Evolutionary conservation across 2,113 vertebrate genomes (phyloP).

Genomic region (Rhinolophus sinicus): DNA sequence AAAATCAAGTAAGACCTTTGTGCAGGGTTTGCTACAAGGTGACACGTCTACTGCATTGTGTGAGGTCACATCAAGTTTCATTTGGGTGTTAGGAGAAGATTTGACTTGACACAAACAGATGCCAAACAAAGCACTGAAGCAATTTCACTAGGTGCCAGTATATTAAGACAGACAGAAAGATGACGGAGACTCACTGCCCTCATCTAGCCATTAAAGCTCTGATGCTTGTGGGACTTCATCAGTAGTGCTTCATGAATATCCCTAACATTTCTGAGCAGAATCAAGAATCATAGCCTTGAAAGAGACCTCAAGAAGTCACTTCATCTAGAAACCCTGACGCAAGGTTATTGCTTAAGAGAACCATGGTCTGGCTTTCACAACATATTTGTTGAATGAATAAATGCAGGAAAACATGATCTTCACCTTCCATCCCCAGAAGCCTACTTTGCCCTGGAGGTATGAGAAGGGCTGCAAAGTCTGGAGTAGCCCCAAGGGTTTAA

Average conservation of each 20-base stretch:
- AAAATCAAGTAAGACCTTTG: slow-evolving; percentile 60
- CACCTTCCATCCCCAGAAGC: slow-evolving; percentile 24
- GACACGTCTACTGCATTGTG: slow-evolving; percentile 69
- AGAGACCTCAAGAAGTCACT: background rate
- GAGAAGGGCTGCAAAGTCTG: background rate
- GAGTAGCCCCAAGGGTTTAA: background rate
- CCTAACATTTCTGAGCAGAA: slow-evolving; percentile 25
- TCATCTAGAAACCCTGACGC: background rate
- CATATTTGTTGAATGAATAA: slow-evolving; percentile 54
- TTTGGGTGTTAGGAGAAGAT: slow-evolving; percentile 70
- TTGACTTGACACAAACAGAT: slow-evolving; percentile 80
- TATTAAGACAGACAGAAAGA: slow-evolving; percentile 6
- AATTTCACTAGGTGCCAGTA: background rate
- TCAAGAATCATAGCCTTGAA: slow-evolving; percentile 20
- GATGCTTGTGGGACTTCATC: background rate
- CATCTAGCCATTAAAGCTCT: background rate
- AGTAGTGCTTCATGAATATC: slow-evolving; percentile 19
- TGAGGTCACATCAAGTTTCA: slow-evolving; percentile 76
- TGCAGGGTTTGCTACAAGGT: slow-evolving; percentile 77
- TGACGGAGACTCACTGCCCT: accelerated
- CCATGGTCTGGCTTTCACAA: slow-evolving; percentile 26
- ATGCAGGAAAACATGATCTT: slow-evolving; percentile 27
- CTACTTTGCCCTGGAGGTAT: background rate
- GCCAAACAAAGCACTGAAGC: slow-evolving; percentile 66
- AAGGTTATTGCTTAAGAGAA: slow-evolving; percentile 50